These are phyloP conservation scores for cat (Felis catus) DNA, from an alignment of 2,113 vertebrate species.

Conservation along the genomic window F.catus_Fca126_mat1.0 CM031411.1:111848001-111848500, in stretches of 20 bases:
- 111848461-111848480: neutral
- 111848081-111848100: neutral
- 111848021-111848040: neutral
- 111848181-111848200: neutral
- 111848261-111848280: neutral
- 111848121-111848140: neutral
- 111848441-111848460: neutral
- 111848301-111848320: neutral
- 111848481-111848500: neutral
- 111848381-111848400: neutral
- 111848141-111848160: neutral
- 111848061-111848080: neutral
- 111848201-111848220: neutral
- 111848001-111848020: neutral
- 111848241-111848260: neutral
- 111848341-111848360: neutral
- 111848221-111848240: neutral
- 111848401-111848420: neutral
- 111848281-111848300: neutral
- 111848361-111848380: neutral
- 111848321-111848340: slow-evolving; percentile 1
- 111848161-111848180: neutral
- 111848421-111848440: neutral
- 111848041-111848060: neutral
- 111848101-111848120: neutral